phyloP scores from a whole-genome alignment of 2,888 invertebrate species.

The Atherix ibis region DNA sequence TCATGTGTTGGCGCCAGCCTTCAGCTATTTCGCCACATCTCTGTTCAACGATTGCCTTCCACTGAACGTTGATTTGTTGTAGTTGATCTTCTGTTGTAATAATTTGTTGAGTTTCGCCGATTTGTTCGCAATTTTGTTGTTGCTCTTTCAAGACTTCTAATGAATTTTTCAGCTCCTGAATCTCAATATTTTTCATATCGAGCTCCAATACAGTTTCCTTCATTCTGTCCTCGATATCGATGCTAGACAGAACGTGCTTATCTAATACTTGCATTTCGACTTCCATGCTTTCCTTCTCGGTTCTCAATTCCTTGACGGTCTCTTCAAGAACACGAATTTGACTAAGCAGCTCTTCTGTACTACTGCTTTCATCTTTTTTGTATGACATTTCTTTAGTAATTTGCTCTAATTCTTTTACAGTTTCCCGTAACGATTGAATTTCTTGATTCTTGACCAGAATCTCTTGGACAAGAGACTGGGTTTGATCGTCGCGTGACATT shows the following conservation, averaged over 20 bases:
- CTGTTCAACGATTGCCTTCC: slow-evolving; percentile 44
- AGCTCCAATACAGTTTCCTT: slow-evolving; percentile 24
- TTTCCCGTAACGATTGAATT: slow-evolving; percentile 30
- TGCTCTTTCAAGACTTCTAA: slow-evolving; percentile 16
- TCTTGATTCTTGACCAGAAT: slow-evolving; percentile 30
- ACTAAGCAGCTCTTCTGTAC: slow-evolving; percentile 3
- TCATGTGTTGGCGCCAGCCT: slow-evolving; percentile 52
- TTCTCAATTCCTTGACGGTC: slow-evolving; percentile 17
- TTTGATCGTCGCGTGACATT: slow-evolving; percentile 31
- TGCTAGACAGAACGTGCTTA: slow-evolving; percentile 25
- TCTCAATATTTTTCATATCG: slow-evolving; percentile 29
- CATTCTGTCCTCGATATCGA: slow-evolving; percentile 27
- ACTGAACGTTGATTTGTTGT: slow-evolving; percentile 24
- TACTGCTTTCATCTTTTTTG: slow-evolving; percentile 7
- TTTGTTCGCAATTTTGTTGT: slow-evolving; percentile 2
- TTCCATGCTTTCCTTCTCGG: slow-evolving; percentile 27
- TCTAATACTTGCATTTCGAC: slow-evolving; percentile 28
- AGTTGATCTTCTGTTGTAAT: slow-evolving; percentile 3
- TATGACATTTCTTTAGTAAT: slow-evolving; percentile 17
- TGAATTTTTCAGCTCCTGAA: slow-evolving; percentile 24
- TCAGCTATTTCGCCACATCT: slow-evolving; percentile 51
- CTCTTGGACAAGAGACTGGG: slow-evolving; percentile 28
- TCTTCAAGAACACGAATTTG: slow-evolving; percentile 16
- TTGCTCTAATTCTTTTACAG: slow-evolving; percentile 29
- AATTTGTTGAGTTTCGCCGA: no score